Evolutionary conservation across 2,113 vertebrate species (phyloP).

Genomic region (Lycaon pictus): DNA sequence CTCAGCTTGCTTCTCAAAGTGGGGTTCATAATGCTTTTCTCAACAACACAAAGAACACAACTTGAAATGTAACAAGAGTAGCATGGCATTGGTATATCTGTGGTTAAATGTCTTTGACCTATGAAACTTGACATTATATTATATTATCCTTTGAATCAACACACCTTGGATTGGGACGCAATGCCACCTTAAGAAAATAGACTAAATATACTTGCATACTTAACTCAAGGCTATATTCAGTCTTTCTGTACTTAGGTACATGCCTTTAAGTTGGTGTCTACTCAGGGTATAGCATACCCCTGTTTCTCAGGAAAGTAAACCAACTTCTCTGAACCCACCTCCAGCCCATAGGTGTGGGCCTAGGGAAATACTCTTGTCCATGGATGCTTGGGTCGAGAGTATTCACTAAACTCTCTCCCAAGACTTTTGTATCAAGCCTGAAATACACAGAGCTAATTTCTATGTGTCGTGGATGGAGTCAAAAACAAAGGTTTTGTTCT

Average conservation of each 20-base stretch:
- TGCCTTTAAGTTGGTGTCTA: neutral
- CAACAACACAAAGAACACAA: neutral
- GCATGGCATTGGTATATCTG: neutral
- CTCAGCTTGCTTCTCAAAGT: slow-evolving; percentile 6
- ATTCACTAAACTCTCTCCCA: neutral
- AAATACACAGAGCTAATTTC: neutral
- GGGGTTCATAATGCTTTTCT: neutral
- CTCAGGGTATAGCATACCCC: neutral
- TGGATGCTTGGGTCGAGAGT: neutral
- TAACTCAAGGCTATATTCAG: neutral
- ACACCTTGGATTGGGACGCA: neutral
- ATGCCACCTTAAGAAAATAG: neutral
- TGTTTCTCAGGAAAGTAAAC: neutral
- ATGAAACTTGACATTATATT: neutral
- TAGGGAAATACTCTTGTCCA: neutral
- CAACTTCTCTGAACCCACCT: neutral
- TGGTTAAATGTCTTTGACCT: neutral
- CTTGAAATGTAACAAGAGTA: neutral
- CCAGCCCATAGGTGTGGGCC: neutral
- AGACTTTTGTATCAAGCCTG: neutral
- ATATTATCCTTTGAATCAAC: neutral
- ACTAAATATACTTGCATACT: neutral
- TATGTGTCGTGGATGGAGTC: neutral
- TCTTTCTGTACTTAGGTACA: neutral
- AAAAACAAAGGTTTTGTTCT: neutral